Conservation (phyloP, 2,113 vertebrate species). For the Trogon melanurus region DNA sequence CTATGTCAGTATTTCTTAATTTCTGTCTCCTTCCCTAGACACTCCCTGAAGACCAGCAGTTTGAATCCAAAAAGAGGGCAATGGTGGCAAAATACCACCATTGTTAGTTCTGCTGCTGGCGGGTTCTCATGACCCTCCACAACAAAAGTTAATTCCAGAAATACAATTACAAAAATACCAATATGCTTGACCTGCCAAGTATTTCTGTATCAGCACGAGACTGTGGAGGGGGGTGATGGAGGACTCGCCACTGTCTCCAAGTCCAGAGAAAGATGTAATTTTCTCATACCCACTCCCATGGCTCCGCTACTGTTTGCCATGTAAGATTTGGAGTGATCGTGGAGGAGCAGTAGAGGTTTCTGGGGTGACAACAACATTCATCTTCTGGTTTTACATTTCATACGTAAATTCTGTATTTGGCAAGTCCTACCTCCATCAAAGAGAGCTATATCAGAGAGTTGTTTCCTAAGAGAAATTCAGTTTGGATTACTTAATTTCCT, state of each 20-base stretch:
- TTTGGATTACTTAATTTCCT: neutral
- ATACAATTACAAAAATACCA: constrained; percentile 63
- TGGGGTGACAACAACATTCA: neutral
- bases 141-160: constrained; percentile 60
- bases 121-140: constrained; percentile 55
- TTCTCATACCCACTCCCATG: neutral
- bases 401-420: neutral
- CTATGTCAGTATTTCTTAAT: neutral
- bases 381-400: neutral
- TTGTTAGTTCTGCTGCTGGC: constrained; percentile 39
- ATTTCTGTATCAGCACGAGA: constrained; percentile 42
- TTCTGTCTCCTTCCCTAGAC: neutral
- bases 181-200: constrained; percentile 55
- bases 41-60: neutral
- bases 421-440: neutral
- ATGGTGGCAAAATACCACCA: constrained; percentile 43
- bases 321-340: neutral
- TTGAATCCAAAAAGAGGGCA: neutral
- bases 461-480: neutral
- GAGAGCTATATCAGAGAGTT: neutral
- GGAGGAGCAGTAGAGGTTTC: neutral
- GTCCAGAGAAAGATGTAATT: constrained; percentile 2
- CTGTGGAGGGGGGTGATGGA: neutral
- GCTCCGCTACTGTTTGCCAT: neutral
- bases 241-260: neutral